Percentiles rank a stretch among this genome's conserved stretches.
Conservation (phyloP, 2,797 vertebrate species). For the Urophycis tenuis region DNA sequence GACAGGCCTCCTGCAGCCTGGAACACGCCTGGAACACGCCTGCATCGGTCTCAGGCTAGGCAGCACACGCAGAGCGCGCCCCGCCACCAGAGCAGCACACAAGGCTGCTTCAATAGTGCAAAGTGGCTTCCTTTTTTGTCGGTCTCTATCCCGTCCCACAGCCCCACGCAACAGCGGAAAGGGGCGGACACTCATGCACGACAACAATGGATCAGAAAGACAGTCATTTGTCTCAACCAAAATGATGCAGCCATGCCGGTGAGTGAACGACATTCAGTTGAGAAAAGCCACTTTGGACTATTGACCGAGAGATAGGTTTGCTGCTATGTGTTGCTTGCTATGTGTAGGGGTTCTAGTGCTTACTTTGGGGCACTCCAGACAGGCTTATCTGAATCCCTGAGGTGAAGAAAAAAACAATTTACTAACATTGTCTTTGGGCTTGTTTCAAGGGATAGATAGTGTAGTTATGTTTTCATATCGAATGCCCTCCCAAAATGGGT, state of each 20-base stretch:
- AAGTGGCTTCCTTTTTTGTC: conserved; percentile 47
- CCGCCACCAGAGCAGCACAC: conserved; percentile 67
- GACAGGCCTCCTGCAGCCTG: conserved; percentile 40
- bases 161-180: background rate
- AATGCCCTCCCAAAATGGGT: conserved; percentile 16
- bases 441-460: conserved; percentile 19
- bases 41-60: conserved; percentile 59
- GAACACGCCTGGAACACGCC: too few relatives aligned
- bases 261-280: too few relatives aligned
- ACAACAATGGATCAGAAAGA: background rate
- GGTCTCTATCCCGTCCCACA: conserved; percentile 2
- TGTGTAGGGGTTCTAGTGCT: conserved; percentile 60
- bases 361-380: conserved; percentile 83
- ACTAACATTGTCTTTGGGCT: conserved; percentile 45
- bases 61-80: conserved; percentile 74
- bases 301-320: conserved; percentile 49
- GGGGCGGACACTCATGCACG: background rate
- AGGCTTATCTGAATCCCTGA: conserved; percentile 89
- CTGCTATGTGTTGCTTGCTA: too few relatives aligned
- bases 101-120: conserved; percentile 52
- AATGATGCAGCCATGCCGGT: conserved; percentile 5
- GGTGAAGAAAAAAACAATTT: conserved; percentile 74
- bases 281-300: conserved; percentile 53
- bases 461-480: conserved; percentile 11
- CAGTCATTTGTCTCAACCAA: background rate